Evolutionary conservation across 2,797 vertebrate genomes (phyloP), one percentile per base, ranked within the genome.

Genomic region (Myotis vivesi): DNA sequence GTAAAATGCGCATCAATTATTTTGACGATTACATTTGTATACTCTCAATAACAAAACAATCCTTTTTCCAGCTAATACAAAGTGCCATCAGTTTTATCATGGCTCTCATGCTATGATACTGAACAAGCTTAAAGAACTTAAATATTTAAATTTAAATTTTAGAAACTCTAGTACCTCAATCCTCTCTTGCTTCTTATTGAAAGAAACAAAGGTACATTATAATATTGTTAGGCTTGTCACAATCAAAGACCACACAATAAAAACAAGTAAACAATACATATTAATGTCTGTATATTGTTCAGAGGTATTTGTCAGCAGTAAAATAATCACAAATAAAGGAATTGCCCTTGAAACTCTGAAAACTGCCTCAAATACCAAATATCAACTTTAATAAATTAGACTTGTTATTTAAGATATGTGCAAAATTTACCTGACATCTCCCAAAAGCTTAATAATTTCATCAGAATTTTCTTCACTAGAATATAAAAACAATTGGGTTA

Each of bases 401-500:
- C 25, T 66, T 79, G 41, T 33, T 91, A 89, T 12, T 62, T 55
- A 83, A 87, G 28, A 8, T 19, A 53, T 15, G 38, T 49, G 0
- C 30, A 2, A 7, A 28, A 94, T 92, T 98, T 98, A 99, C 99
- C 99, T 99, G 96, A 99, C 99, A 92, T 99, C 99, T 96, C 99
- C 99, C 94, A 99, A 98, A 53, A 99, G 99, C 97, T 99, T 99
- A 98, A 99, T 99, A 94, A 99, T 99, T 98, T 99, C 99, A 97
- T 99, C 99, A n/a, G 99, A 99, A 95, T 99, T 99, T 98, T 99
- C 99, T 98, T 99, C 99, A 98, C 99, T 99, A 98, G 89, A 97
- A 98, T n/a, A 97, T 7, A 97, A 97, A 97, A 95, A 73, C 41
- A 41, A 91, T 75, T 94, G 71, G 2, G 89, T 96, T 83, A 95